A percentile compares a stretch with the other conserved stretches of the same genome.
Evolutionary conservation across 1,140 invertebrate species (phyloP).

Genomic region (Drosophila paulistorum): DNA sequence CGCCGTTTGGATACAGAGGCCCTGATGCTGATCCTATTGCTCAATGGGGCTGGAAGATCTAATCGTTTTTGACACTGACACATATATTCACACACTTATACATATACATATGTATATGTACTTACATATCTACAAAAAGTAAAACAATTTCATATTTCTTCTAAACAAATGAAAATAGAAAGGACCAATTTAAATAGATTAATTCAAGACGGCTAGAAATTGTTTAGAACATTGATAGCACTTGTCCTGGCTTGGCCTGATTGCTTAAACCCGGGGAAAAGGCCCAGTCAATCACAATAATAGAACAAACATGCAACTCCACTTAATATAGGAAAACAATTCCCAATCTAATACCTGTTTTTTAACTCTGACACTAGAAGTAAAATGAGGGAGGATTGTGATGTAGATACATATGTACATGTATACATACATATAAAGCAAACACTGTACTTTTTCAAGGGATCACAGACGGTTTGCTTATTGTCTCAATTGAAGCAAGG

Average conservation of each 20-base stretch:
- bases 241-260: background rate
- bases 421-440: background rate
- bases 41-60: slow-evolving; percentile 69
- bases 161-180: background rate
- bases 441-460: slow-evolving; percentile 29
- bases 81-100: background rate
- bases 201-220: background rate
- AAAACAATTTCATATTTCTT: too few species aligned
- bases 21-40: slow-evolving; percentile 31
- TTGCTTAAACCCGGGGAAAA: background rate
- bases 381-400: slow-evolving; percentile 25
- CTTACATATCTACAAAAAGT: too few species aligned
- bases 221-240: background rate
- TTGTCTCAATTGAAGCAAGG: slow-evolving; percentile 65
- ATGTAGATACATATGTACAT: background rate
- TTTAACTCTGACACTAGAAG: slow-evolving; percentile 23
- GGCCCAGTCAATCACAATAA: slow-evolving; percentile 45
- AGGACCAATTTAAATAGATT: background rate
- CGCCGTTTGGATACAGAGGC: slow-evolving; percentile 5
- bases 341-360: slow-evolving; percentile 45
- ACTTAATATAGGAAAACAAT: slow-evolving; percentile 47
- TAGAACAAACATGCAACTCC: slow-evolving; percentile 31
- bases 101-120: background rate
- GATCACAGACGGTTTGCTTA: slow-evolving; percentile 50
- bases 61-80: slow-evolving; percentile 61